phyloP scores from a whole-genome alignment of 2,888 invertebrate genomes.

The Cheilosia scutellata region DNA sequence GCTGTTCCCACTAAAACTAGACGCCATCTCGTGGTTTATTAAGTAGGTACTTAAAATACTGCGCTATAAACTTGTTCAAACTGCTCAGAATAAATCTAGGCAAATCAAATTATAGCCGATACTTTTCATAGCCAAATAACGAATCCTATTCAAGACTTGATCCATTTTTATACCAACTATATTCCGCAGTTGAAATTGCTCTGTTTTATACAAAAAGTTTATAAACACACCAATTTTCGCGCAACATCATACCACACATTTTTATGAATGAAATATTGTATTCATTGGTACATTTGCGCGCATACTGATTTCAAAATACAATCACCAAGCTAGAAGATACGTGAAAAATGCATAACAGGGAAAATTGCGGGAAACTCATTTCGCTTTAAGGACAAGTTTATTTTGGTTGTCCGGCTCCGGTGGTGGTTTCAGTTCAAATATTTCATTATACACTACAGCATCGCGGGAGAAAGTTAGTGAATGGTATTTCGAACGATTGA shows the following conservation, averaged over 20 bases:
- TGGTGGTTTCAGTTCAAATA: slow-evolving; percentile 19
- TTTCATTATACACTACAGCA: slow-evolving; percentile 3
- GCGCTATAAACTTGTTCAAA: too few species aligned
- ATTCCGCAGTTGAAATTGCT: slow-evolving; percentile 4
- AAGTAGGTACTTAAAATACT: too few species aligned
- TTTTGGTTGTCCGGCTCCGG: slow-evolving; percentile 1
- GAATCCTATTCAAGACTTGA: neutral
- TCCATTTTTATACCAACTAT: neutral
- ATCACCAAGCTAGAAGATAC: neutral
- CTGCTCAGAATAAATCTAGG: too few species aligned
- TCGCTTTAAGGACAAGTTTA: slow-evolving; percentile 29
- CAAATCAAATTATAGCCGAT: neutral
- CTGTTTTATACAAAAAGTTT: neutral
- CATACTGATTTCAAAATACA: slow-evolving; percentile 21
- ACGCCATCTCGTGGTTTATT: too few species aligned
- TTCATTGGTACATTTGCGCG: slow-evolving; percentile 19
- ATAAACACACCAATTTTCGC: neutral
- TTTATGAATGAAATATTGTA: slow-evolving; percentile 30
- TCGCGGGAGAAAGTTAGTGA: neutral
- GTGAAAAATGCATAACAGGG: neutral
- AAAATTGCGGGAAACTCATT: slow-evolving; percentile 46
- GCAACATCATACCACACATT: slow-evolving; percentile 2
- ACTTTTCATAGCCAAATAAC: neutral
- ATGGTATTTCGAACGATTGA: neutral
- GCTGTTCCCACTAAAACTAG: too few species aligned